Evolutionary conservation across 2,888 invertebrate species (phyloP), one percentile per base, ranked within the genome.

Genomic region (Panopea generosa): DNA sequence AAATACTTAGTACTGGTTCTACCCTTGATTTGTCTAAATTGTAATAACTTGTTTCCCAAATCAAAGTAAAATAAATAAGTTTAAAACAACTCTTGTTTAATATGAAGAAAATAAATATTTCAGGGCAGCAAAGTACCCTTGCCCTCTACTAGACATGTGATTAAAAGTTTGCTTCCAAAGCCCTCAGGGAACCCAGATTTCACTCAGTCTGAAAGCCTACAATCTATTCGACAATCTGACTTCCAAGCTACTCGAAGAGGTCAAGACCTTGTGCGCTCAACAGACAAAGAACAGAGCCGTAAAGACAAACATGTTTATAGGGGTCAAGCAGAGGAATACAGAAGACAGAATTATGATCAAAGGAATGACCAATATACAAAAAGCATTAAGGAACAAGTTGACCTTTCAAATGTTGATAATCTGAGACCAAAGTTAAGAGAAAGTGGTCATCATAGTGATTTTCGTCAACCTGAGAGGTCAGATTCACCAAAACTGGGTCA

Each of bases 121-220:
- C 33, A 33, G 33, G 33, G 33, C 4, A 33, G 33, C 33, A 77
- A 77, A 33, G 62, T 81, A 27, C 81, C 81, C n/a, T 74, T 81
- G 11, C 81, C 81, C 1, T 81, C 81, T 18, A 81, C 81, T 18
- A 65, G 72, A 43, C 61, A 69, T 70, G 66, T 76, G 11, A 49
- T 73, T 50, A 72, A 69, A 29, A 27, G 47, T 50, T 22, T 73
- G 20, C 29, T 68, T 33, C 40, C 56, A 11, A 62, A 55, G 53
- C 43, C 57, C 18, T 59, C 27, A 26, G 16, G 26, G 7, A 24
- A 27, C 16, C 55, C 67, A 14, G 71, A 77, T 20, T 63, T 49
- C 38, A 59, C 71, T 20, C 63, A 67, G 38, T 40, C 57, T 26
- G 73, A 73, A 20, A 73, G 67, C 45, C 29, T 73, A 20, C 67